phyloP scores from a whole-genome alignment of 2,113 vertebrate species.

The Scalopus aquaticus region DNA sequence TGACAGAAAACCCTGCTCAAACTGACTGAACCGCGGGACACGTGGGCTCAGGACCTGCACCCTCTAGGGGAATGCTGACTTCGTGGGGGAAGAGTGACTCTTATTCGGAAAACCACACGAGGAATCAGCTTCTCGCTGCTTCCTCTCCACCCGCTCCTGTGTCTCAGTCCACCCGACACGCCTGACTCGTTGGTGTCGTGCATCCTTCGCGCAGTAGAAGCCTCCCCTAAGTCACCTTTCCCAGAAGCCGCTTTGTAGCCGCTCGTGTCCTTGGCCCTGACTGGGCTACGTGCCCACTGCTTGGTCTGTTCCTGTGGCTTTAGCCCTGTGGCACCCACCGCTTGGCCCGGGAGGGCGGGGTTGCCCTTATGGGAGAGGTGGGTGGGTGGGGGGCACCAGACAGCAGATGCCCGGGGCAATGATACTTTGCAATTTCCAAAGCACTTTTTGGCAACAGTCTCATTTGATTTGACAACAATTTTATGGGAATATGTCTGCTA shows the following conservation, averaged over 20 bases:
- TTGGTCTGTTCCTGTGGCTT: background rate
- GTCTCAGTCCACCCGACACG: background rate
- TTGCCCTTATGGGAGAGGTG: background rate
- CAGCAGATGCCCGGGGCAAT: background rate
- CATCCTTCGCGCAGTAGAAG: background rate
- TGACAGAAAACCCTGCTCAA: background rate
- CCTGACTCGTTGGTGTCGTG: too few species aligned
- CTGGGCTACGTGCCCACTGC: background rate
- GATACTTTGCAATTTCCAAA: background rate
- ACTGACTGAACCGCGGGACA: background rate
- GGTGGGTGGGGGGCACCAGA: background rate
- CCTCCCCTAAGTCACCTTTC: background rate
- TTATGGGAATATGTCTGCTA: background rate
- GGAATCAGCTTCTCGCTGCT: background rate
- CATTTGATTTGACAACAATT: constrained; percentile 31
- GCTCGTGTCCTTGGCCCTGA: background rate
- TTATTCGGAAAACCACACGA: background rate
- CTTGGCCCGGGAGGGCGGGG: background rate
- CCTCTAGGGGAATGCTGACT: background rate
- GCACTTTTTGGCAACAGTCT: background rate
- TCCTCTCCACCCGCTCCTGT: background rate
- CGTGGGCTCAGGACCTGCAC: background rate
- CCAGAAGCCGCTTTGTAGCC: background rate
- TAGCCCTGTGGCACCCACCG: background rate
- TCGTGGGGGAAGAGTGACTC: background rate